Percentiles rank a stretch among this genome's conserved stretches.
Conservation (phyloP, 2,888 invertebrate genomes). For the Melieria omissa region DNA sequence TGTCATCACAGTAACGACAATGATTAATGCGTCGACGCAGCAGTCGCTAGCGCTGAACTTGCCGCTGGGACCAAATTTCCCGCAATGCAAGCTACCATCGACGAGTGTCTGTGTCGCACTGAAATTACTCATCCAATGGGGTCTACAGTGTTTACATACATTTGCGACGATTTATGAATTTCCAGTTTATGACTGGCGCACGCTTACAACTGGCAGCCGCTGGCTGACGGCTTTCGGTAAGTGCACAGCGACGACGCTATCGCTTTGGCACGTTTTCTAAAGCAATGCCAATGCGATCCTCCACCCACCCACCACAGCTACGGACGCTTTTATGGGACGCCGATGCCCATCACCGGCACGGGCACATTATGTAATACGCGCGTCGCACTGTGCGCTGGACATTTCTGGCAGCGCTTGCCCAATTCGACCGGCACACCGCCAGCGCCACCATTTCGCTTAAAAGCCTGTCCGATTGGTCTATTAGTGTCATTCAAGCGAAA, state of each 20-base stretch:
- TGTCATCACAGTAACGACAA: too few species aligned
- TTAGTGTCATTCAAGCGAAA: conserved; percentile 50
- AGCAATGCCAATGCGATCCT: conserved; percentile 46
- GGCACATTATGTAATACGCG: background rate
- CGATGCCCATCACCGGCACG: too few species aligned
- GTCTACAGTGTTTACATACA: background rate
- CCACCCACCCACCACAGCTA: conserved; percentile 11
- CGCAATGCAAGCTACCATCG: too few species aligned
- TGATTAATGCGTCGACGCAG: too few species aligned
- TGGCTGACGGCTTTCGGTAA: background rate
- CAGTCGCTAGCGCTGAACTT: too few species aligned
- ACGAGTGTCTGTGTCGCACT: too few species aligned
- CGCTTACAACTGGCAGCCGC: background rate
- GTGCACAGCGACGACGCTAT: background rate
- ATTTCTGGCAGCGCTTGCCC: conserved; percentile 50
- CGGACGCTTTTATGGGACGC: too few species aligned
- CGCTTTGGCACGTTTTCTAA: conserved; percentile 55
- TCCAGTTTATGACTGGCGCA: background rate
- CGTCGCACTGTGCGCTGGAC: background rate
- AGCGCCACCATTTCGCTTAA: conserved; percentile 44
- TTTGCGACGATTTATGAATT: background rate
- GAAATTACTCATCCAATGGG: background rate
- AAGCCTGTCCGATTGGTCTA: conserved; percentile 42
- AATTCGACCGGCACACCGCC: conserved; percentile 34
- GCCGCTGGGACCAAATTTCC: too few species aligned